phyloP scores from a whole-genome alignment of 2,888 invertebrate species.

The Chaetogeoica ovagalla region DNA sequence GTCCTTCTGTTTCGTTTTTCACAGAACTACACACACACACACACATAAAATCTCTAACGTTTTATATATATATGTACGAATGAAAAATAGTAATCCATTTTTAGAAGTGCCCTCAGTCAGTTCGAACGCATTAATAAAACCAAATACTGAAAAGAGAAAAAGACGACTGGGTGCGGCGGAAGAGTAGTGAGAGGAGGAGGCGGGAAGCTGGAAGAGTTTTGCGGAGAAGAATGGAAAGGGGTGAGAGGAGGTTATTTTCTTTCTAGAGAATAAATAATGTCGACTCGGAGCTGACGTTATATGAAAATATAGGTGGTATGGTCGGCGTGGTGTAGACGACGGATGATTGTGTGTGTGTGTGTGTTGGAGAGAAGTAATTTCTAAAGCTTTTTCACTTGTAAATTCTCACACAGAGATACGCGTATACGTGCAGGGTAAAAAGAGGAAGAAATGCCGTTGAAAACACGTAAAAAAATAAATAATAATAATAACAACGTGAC shows the following conservation, averaged over 20 bases:
- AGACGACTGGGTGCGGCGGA: background rate
- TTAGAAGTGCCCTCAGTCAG: slow-evolving; percentile 52
- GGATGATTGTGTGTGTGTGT: background rate
- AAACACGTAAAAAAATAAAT: slow-evolving; percentile 55
- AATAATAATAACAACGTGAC: slow-evolving; percentile 52
- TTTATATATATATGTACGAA: slow-evolving; percentile 30
- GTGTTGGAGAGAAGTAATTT: slow-evolving; percentile 31
- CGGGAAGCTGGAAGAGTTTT: no score
- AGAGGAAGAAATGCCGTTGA: slow-evolving; percentile 55
- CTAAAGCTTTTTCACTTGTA: slow-evolving; percentile 53
- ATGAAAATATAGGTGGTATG: slow-evolving; percentile 42
- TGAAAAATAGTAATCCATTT: slow-evolving; percentile 53
- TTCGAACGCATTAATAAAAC: slow-evolving; percentile 53
- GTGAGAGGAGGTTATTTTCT: slow-evolving; percentile 39
- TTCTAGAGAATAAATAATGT: slow-evolving; percentile 51
- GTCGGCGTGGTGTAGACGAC: background rate
- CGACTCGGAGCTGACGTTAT: slow-evolving; percentile 38
- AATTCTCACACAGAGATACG: slow-evolving; percentile 21
- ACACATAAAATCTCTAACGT: no score
- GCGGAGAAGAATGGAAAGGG: background rate
- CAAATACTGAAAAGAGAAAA: slow-evolving; percentile 43
- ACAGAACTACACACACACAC: slow-evolving; percentile 25
- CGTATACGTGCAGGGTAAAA: slow-evolving; percentile 39
- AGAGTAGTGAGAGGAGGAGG: no score
- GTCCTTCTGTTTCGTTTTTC: slow-evolving; percentile 42